Evolutionary conservation across 2,113 vertebrate genomes (phyloP), one percentile per base, ranked within the genome.

Genomic region (Paedocypris sp.): DNA sequence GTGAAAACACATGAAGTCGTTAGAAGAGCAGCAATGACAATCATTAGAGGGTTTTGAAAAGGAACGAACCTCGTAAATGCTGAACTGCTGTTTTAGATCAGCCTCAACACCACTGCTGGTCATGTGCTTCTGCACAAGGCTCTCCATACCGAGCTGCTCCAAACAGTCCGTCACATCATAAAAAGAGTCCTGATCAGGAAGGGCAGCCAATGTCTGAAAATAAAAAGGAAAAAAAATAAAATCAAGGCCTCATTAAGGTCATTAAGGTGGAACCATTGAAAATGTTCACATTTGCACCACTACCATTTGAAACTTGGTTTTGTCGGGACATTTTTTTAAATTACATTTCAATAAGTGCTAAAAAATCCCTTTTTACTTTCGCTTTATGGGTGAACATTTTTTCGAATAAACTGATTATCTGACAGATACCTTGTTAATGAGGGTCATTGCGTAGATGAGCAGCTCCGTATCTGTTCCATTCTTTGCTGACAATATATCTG

Each of bases 401-500:
- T n/a, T n/a, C n/a, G n/a, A n/a, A n/a, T n/a, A n/a, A n/a, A n/a
- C n/a, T n/a, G n/a, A n/a, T n/a, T n/a, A n/a, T n/a, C n/a, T n/a
- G n/a, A n/a, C n/a, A n/a, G n/a, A n/a, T 36, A 97, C 94, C 89
- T 98, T 98, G 82, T 98, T 98, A 69, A 98, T 92, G 38, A 98
- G 87, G 0, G 90, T 91, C 86, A 97, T 89, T 11, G 90, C 51
- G 4, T 89, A 94, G 35, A 95, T 85, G 46, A 94, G 75, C 35
- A 98, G 84, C 76, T 98, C 95, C 0, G 83, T 78, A 70, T 98
- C 93, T 0, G 88, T 62, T 0, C 89, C 91, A 0, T 88, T 90
- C 71, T 78, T 88, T 72, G 91, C 91, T 59, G 89, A 82, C 59
- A 98, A 79, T 50, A 98, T 80, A 2, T 88, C 86, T 47, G 89